A percentile compares a stretch with the other conserved stretches of the same genome.
These are phyloP conservation scores for Scaptomyza flava DNA, from an alignment of 2,888 invertebrate species.

Conservation along the genomic window DNA sequence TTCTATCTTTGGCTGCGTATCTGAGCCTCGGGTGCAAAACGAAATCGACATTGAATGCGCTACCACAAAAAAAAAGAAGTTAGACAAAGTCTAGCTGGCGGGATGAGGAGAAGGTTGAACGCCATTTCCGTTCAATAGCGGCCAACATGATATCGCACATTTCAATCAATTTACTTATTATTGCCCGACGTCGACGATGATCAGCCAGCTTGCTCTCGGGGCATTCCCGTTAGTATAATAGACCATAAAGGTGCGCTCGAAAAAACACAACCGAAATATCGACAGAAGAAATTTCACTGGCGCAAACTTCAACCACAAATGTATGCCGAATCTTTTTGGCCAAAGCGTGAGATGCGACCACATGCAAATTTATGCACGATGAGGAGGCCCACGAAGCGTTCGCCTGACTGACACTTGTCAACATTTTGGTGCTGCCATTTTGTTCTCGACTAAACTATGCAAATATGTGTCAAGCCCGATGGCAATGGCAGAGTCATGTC, in stretches of 20 bases:
- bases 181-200: constrained; percentile 45
- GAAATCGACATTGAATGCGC: constrained; percentile 79
- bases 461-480: constrained; percentile 70
- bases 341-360: constrained; percentile 73
- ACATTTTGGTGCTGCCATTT: constrained; percentile 67
- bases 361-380: constrained; percentile 69
- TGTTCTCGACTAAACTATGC: constrained; percentile 70
- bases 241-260: constrained; percentile 76
- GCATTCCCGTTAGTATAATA: constrained; percentile 78
- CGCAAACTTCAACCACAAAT: constrained; percentile 30
- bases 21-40: constrained; percentile 74
- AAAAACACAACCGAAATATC: constrained; percentile 27
- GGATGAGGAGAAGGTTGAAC: constrained; percentile 6
- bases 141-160: constrained; percentile 77
- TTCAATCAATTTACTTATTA: constrained; percentile 79
- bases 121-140: constrained; percentile 71
- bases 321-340: constrained; percentile 35
- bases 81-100: constrained; percentile 22
- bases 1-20: constrained; percentile 70
- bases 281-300: constrained; percentile 56
- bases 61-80: constrained; percentile 67
- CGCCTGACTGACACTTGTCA: constrained; percentile 75
- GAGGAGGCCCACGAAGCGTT: constrained; percentile 34
- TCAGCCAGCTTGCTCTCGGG: constrained; percentile 60
- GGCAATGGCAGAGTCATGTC: constrained; percentile 72